Evolutionary conservation across 2,888 invertebrate genomes (phyloP).

Genomic region (Platycheirus rosarum): DNA sequence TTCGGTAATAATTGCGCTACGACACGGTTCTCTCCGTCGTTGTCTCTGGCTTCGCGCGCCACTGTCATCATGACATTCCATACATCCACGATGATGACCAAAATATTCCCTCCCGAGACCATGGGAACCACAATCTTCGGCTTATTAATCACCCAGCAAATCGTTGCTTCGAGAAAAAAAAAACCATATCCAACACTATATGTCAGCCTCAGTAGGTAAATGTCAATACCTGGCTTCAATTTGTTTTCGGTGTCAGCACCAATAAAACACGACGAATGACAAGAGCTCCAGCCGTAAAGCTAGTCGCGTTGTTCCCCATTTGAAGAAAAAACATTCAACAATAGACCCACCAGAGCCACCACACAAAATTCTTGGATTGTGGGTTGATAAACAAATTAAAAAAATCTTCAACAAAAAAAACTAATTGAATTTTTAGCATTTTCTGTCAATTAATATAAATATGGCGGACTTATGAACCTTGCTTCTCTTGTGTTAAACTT

Average conservation of each 20-base stretch:
- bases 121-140: conserved; percentile 66
- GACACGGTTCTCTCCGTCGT: conserved; percentile 44
- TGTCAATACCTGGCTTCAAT: conserved; percentile 73
- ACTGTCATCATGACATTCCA: conserved; percentile 67
- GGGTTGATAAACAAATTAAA: too few species aligned
- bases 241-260: conserved; percentile 73
- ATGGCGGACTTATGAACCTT: conserved; percentile 14
- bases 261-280: conserved; percentile 67
- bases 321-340: conserved; percentile 44
- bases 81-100: conserved; percentile 31
- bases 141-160: conserved; percentile 69
- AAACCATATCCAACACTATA: conserved; percentile 55
- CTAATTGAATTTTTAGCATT: conserved; percentile 74
- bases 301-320: background rate
- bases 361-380: conserved; percentile 33
- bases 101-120: conserved; percentile 44
- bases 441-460: conserved; percentile 65
- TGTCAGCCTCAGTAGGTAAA: conserved; percentile 71
- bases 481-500: conserved; percentile 8
- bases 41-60: background rate
- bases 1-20: conserved; percentile 74
- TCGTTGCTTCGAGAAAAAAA: conserved; percentile 6
- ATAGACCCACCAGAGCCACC: conserved; percentile 13
- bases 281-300: conserved; percentile 60
- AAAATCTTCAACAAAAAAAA: too few species aligned